Percentiles rank a stretch among this genome's conserved stretches.
These are phyloP conservation scores for Centropyge bicolor DNA, from an alignment of 2,797 vertebrate genomes.

Conservation along the genomic window DNA sequence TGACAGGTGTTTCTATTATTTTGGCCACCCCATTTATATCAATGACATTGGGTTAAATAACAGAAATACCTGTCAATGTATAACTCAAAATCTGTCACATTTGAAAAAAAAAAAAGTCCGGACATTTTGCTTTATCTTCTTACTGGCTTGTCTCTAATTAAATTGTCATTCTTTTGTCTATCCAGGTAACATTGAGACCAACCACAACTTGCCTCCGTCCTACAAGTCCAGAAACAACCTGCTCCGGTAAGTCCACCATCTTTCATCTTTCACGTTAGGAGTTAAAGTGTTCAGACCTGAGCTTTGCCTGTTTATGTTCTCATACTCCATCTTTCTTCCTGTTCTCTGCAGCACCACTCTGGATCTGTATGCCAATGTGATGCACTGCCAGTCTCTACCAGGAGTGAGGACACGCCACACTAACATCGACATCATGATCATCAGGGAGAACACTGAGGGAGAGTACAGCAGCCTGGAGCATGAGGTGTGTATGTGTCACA, in stretches of 20 bases:
- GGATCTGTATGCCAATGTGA: constrained; percentile 91
- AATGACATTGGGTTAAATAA: not conserved
- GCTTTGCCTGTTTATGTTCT: not conserved
- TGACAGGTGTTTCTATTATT: not conserved
- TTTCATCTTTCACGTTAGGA: not conserved
- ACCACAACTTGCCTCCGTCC: constrained; percentile 90
- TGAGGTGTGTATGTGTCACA: constrained; percentile 58
- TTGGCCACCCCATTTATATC: not conserved
- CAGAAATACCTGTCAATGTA: not conserved
- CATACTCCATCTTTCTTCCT: not conserved
- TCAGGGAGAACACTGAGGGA: constrained; percentile 91
- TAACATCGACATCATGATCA: constrained; percentile 90
- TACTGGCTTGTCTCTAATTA: not conserved
- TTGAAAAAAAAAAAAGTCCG: not conserved
- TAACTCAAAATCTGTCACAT: not conserved
- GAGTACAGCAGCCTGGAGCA: constrained; percentile 82
- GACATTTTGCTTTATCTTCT: not conserved
- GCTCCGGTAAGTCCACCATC: constrained; percentile 81
- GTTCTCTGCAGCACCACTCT: constrained; percentile 84
- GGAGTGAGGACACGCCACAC: constrained; percentile 88
- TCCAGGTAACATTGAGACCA: constrained; percentile 92
- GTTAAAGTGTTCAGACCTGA: not conserved
- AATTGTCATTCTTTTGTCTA: not conserved
- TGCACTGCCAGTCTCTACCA: constrained; percentile 90
- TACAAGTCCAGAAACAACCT: constrained; percentile 90